These are phyloP conservation scores for Marasmarcha lunaedactyla DNA, from an alignment of 2,888 invertebrate species.

Conservation along the genomic window DNA sequence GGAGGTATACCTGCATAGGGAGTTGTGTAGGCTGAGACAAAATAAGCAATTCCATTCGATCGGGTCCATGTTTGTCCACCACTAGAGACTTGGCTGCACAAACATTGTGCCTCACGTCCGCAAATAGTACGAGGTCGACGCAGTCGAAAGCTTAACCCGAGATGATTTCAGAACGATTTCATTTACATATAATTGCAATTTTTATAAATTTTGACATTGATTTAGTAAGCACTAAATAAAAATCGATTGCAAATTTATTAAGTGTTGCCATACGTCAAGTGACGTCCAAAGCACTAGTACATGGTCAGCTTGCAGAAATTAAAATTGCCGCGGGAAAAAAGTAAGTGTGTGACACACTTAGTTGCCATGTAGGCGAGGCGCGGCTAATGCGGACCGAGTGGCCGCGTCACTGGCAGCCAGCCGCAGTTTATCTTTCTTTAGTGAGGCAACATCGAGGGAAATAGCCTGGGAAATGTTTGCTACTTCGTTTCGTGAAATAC, in stretches of 20 bases:
- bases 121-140: conserved; percentile 62
- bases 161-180: conserved; percentile 2
- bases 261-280: conserved; percentile 56
- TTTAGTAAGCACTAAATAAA: neutral
- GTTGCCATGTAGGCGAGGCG: conserved; percentile 56
- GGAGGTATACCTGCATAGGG: conserved; percentile 55
- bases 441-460: conserved; percentile 51
- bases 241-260: conserved; percentile 24
- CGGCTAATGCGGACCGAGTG: conserved; percentile 59
- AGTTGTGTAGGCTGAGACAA: conserved; percentile 65
- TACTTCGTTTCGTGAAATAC: conserved; percentile 34
- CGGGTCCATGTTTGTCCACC: conserved; percentile 66
- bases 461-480: conserved; percentile 55
- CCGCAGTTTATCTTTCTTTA: conserved; percentile 61
- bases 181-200: neutral
- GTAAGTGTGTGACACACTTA: conserved; percentile 61
- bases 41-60: conserved; percentile 69
- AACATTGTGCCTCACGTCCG: conserved; percentile 65
- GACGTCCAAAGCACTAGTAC: conserved; percentile 34
- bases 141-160: conserved; percentile 39
- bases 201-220: neutral
- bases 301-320: conserved; percentile 59
- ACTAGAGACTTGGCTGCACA: conserved; percentile 66
- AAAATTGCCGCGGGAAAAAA: conserved; percentile 61
- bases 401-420: conserved; percentile 57